Conservation (phyloP, 2,888 invertebrate genomes). For the Drosophila parthenogenetica region DNA sequence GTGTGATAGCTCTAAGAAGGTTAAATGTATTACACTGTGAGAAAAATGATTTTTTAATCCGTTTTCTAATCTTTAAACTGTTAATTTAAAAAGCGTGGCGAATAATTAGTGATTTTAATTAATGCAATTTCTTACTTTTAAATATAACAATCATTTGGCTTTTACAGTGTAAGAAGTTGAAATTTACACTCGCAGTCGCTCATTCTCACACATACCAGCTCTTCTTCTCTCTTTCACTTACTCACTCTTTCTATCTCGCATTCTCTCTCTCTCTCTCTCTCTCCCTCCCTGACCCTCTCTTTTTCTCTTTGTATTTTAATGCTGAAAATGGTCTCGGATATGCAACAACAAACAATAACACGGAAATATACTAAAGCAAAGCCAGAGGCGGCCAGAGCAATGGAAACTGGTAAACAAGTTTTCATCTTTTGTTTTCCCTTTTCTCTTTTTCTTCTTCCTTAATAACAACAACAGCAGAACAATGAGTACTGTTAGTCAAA, state of each 20-base stretch:
- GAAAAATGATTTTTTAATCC: no score
- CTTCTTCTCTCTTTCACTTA: not conserved
- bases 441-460: conserved; percentile 11
- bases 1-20: conserved; percentile 65
- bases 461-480: conserved; percentile 18
- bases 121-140: no score
- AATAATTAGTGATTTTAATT: no score
- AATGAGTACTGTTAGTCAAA: conserved; percentile 59
- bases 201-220: not conserved
- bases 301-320: conserved; percentile 56
- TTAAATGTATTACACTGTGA: conserved; percentile 69
- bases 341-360: conserved; percentile 67
- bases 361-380: conserved; percentile 51
- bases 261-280: not conserved
- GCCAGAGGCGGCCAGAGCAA: conserved; percentile 51
- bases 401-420: conserved; percentile 72
- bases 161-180: not conserved
- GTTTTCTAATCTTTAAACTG: no score
- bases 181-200: not conserved
- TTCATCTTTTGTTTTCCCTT: conserved; percentile 51
- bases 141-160: no score
- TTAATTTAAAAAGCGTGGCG: no score
- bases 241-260: not conserved
- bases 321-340: conserved; percentile 67
- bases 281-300: conserved; percentile 12